Percentiles rank a stretch among this genome's conserved stretches.
These are phyloP conservation scores for Dermolepida albohirtum DNA, from an alignment of 2,888 invertebrate species.

Conservation along the genomic window DNA sequence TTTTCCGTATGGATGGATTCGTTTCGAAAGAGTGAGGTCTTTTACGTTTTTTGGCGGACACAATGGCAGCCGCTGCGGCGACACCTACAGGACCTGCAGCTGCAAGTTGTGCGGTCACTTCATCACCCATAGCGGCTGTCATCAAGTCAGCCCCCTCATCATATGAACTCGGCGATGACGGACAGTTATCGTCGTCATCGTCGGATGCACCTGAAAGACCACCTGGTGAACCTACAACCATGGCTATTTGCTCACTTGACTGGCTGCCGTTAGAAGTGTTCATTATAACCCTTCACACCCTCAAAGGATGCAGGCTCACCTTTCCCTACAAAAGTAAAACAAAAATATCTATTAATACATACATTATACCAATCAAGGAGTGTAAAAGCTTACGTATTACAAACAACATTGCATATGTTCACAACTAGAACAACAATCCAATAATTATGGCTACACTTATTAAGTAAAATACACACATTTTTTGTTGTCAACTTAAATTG, in stretches of 20 bases:
- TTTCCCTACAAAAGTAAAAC: constrained; percentile 48
- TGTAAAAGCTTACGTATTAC: constrained; percentile 40
- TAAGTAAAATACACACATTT: background rate
- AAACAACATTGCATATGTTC: constrained; percentile 42
- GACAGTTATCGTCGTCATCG: constrained; percentile 86
- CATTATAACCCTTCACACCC: constrained; percentile 63
- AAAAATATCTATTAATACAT: constrained; percentile 8
- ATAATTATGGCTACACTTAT: constrained; percentile 6
- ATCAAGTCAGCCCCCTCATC: constrained; percentile 88
- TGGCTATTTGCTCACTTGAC: constrained; percentile 72
- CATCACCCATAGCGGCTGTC: constrained; percentile 88
- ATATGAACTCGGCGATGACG: constrained; percentile 83
- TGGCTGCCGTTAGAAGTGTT: constrained; percentile 63
- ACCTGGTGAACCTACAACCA: constrained; percentile 68
- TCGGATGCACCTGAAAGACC: constrained; percentile 70
- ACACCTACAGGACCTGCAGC: constrained; percentile 97
- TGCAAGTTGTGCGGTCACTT: constrained; percentile 95
- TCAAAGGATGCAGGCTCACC: constrained; percentile 58
- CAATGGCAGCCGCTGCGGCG: constrained; percentile 96
- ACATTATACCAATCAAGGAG: background rate
- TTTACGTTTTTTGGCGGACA: constrained; percentile 94
- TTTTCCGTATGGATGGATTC: constrained; percentile 94
- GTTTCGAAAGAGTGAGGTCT: constrained; percentile 96
- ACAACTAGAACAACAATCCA: constrained; percentile 18
- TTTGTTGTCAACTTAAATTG: constrained; percentile 21